phyloP scores from a whole-genome alignment of 2,113 vertebrate genomes.

The Heloderma charlesbogerti region DNA sequence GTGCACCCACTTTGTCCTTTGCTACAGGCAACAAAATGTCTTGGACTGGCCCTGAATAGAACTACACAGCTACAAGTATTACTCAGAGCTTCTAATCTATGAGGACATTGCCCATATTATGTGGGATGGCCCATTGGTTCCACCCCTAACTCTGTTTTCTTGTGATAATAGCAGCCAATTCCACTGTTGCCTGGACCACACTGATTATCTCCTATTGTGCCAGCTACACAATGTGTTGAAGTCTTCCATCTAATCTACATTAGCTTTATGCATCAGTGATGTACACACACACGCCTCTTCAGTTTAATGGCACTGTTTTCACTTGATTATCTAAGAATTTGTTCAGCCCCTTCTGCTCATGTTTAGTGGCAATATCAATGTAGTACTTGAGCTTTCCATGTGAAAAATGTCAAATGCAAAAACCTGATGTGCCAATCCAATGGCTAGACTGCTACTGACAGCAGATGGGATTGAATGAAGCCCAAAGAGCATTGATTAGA shows the following conservation, averaged over 20 bases:
- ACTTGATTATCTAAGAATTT: not conserved
- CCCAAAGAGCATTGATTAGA: not conserved
- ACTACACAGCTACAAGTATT: not conserved
- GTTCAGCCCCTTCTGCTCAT: not conserved
- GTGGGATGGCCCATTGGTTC: not conserved
- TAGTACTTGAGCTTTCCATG: not conserved
- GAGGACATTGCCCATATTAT: not conserved
- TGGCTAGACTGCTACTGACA: not conserved
- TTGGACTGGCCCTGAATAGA: too few species aligned
- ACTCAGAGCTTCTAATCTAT: not conserved
- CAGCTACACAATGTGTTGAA: not conserved
- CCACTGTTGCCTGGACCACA: not conserved
- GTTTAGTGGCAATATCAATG: not conserved
- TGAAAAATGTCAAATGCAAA: not conserved
- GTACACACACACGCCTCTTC: not conserved
- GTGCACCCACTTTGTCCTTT: too few species aligned
- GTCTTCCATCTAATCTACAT: not conserved
- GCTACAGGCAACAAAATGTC: too few species aligned
- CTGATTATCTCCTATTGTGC: not conserved
- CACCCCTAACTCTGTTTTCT: not conserved
- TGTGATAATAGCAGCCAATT: not conserved
- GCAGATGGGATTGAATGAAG: not conserved
- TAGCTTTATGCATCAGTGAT: not conserved
- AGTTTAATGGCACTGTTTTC: not conserved
- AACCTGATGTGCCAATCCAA: not conserved